These are phyloP conservation scores for Neolamprologus sp. DNA, from an alignment of 2,113 vertebrate species.

Conservation along the genomic window DNA sequence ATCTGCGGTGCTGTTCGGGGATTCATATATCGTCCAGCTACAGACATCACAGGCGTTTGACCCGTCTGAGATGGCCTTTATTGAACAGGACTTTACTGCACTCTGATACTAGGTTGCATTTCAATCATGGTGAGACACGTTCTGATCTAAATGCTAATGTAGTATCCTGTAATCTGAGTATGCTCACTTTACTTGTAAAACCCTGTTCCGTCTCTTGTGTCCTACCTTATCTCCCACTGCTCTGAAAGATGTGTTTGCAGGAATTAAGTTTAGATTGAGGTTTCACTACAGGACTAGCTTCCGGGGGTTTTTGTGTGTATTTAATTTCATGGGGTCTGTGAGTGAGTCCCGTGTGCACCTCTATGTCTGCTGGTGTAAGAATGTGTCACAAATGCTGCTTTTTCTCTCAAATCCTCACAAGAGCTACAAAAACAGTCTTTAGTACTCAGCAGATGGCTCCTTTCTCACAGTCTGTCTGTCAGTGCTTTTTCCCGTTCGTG, in stretches of 20 bases:
- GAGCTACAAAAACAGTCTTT: neutral
- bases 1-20: slow-evolving; percentile 10
- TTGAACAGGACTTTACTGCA: slow-evolving; percentile 40
- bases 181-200: slow-evolving; percentile 38
- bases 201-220: slow-evolving; percentile 3
- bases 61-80: neutral
- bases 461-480: neutral
- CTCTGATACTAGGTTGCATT: slow-evolving; percentile 17
- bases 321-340: neutral
- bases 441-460: neutral
- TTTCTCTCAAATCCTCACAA: slow-evolving; percentile 11
- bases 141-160: slow-evolving; percentile 62
- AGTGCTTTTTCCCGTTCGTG: neutral
- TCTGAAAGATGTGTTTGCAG: slow-evolving; percentile 29
- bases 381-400: slow-evolving; percentile 14
- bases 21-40: neutral
- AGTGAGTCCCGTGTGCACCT: neutral
- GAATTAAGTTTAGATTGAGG: slow-evolving; percentile 26
- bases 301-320: neutral
- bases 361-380: neutral
- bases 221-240: slow-evolving; percentile 19
- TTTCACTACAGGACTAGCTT: neutral
- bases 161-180: slow-evolving; percentile 18
- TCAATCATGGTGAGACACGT: slow-evolving; percentile 16
- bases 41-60: slow-evolving; percentile 24